These are phyloP conservation scores for Neopipo cinnamomea DNA, from an alignment of 2,113 vertebrate species.

Conservation along the genomic window DNA sequence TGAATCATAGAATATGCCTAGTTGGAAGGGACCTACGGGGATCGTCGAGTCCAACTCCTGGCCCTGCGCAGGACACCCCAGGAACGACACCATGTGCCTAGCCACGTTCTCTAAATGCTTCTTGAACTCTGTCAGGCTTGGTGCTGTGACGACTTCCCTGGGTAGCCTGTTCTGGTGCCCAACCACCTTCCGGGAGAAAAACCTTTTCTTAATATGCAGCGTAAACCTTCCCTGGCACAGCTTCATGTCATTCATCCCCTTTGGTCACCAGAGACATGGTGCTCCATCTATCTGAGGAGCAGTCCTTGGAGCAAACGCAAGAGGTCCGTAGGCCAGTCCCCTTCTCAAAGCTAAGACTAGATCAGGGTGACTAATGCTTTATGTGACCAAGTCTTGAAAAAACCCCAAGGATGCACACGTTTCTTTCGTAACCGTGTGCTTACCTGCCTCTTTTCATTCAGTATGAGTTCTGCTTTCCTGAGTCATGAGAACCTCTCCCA, in stretches of 20 bases:
- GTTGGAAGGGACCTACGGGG: background rate
- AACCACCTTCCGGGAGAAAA: background rate
- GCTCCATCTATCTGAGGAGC: background rate
- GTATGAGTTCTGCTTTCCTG: fast-evolving
- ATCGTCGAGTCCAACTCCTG: background rate
- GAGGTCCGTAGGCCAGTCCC: background rate
- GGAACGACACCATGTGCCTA: background rate
- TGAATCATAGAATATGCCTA: background rate
- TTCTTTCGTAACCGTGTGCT: fast-evolving
- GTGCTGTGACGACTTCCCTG: background rate
- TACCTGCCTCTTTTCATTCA: fast-evolving
- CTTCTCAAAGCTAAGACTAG: background rate
- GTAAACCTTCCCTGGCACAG: background rate
- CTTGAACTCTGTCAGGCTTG: background rate
- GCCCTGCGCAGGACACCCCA: background rate
- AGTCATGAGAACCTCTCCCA: background rate
- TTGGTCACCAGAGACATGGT: background rate
- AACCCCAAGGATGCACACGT: background rate
- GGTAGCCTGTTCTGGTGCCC: background rate
- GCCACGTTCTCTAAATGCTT: no score
- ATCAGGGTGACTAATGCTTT: background rate
- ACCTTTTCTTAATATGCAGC: background rate
- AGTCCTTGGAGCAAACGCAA: background rate
- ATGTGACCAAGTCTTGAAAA: background rate
- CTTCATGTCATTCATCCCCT: background rate